Conservation (phyloP, 2,797 vertebrate genomes). For the Calcarius lapponicus region DNA sequence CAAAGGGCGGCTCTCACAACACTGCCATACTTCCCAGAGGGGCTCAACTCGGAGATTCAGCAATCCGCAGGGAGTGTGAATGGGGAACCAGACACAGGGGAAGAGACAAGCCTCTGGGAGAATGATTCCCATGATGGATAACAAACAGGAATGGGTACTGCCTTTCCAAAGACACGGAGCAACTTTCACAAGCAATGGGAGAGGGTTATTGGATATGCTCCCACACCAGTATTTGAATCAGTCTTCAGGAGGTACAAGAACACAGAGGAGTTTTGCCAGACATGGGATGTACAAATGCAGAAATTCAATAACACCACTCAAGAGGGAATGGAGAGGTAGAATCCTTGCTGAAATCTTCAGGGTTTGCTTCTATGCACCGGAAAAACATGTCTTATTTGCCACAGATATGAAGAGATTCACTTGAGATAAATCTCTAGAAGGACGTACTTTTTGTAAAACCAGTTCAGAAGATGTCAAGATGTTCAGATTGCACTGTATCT, state of each 20-base stretch:
- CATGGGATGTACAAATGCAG: not conserved
- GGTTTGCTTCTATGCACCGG: not conserved
- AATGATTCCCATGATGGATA: not conserved
- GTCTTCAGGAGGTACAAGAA: not conserved
- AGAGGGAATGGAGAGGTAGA: not conserved
- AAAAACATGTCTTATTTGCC: not conserved
- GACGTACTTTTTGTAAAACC: not conserved
- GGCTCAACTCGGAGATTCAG: not conserved
- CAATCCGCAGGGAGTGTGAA: not conserved
- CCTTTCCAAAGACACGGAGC: not conserved
- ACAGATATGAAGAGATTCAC: not conserved
- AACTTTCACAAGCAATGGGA: not conserved
- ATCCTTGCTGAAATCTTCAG: not conserved
- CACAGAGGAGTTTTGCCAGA: not conserved
- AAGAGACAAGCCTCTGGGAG: not conserved
- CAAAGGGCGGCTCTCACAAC: not conserved
- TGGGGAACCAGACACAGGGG: not conserved
- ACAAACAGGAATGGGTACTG: not conserved
- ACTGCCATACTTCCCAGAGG: not conserved
- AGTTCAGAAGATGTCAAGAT: not conserved
- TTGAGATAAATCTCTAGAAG: not conserved
- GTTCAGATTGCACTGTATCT: not conserved
- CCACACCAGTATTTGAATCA: not conserved
- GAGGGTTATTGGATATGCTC: not conserved
- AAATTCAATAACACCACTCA: fast-evolving